Base-by-base conservation (phyloP, 2,888 invertebrate genomes). In the Neocrepidodera transversa region DNA sequence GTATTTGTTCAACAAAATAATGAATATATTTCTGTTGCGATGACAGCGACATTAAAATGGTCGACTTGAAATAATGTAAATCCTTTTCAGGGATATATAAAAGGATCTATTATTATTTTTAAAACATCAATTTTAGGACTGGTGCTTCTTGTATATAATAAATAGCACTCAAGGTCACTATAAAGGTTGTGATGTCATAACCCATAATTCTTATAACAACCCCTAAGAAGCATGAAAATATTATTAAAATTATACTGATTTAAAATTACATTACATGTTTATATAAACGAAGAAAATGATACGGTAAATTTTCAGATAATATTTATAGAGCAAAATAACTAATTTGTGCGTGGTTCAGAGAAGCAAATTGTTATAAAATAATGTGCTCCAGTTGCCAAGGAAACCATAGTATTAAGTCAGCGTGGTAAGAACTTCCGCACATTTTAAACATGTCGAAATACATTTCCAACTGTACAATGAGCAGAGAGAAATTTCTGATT, bases 301-400 rank as follows among this genome's bases (percentile, higher is more conserved):
- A 60, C 47, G 50, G 54, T 38, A 60, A 45, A 26, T 50, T 50
- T 50, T 60, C 23, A 32, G 20, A 53, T 20, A 53, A 43, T 26
- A 35, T 62, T 68, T 68, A 68, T 42, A 51, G 58, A 56, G 30
- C 42, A 32, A 58, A 42, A 35, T 55, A 72, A 69, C 63, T 64
- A 62, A 56, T 42, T 28, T 57, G 59, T 58, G 56, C 52, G 62
- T 51, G 47, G 40, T 58, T 48, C 43, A 47, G 56, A 43, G 54
- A 53, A 51, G 49, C 55, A 56, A 63, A 64, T 68, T 62, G 62
- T 68, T 64, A 52, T 65, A 68, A 68, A 69, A 69, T 70, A 74
- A 72, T 75, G 72, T 74, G 77, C 75, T 76, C 77, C 68, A 77
- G 71, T 76, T 76, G 68, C 72, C 70, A 74, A 72, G 70, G 72